phyloP scores from a whole-genome alignment of 2,888 invertebrate species.

The Anodontia alba region DNA sequence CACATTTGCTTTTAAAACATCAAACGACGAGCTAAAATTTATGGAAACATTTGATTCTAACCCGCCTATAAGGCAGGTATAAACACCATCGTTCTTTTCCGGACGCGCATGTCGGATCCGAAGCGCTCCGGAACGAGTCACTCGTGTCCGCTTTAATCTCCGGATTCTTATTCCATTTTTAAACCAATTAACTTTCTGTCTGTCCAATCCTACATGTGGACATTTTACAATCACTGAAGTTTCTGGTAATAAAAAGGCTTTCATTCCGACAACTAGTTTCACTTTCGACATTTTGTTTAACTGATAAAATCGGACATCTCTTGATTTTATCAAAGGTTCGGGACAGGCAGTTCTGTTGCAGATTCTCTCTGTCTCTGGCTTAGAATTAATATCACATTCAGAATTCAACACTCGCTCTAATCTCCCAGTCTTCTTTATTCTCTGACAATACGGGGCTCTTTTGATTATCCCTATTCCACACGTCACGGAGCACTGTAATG shows the following conservation, averaged over 20 bases:
- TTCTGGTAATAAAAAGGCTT: constrained; percentile 77
- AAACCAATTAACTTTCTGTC: constrained; percentile 78
- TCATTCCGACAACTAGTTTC: constrained; percentile 75
- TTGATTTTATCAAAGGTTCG: constrained; percentile 70
- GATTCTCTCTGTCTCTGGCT: constrained; percentile 64
- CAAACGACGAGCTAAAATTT: constrained; percentile 70
- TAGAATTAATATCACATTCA: constrained; percentile 67
- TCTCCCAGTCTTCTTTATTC: constrained; percentile 61
- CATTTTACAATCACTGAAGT: constrained; percentile 78
- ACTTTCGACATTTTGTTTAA: constrained; percentile 73
- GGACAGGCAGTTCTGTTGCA: constrained; percentile 74
- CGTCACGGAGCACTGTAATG: constrained; percentile 94
- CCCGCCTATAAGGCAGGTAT: constrained; percentile 77
- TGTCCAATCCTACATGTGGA: constrained; percentile 75
- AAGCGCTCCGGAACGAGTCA: constrained; percentile 69
- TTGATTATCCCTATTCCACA: constrained; percentile 94
- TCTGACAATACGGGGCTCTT: constrained; percentile 91
- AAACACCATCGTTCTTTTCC: constrained; percentile 74
- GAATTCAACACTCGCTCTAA: constrained; percentile 64
- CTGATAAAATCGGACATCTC: constrained; percentile 74
- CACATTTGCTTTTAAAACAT: constrained; percentile 71
- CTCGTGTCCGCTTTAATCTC: constrained; percentile 63
- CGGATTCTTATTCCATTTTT: constrained; percentile 69
- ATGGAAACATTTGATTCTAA: constrained; percentile 73
- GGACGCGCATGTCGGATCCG: constrained; percentile 71